Conservation (phyloP, 2,888 invertebrate genomes). For the Limnephilus marmoratus region DNA sequence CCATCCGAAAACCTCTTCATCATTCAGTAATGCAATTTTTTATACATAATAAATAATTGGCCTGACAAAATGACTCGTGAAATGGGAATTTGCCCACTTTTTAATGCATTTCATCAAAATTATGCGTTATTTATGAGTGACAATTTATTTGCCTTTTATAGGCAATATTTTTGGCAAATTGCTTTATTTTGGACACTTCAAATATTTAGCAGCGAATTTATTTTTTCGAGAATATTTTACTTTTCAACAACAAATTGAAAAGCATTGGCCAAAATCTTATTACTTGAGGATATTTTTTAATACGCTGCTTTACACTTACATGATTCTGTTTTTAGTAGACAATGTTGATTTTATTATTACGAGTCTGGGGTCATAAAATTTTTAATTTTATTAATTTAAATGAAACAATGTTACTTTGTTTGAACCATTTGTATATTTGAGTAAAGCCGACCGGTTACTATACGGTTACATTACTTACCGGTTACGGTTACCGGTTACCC, state of each 20-base stretch:
- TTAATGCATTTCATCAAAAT: conserved; percentile 9
- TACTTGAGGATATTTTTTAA: too few relatives aligned
- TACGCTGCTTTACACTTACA: too few relatives aligned
- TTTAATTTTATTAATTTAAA: too few relatives aligned
- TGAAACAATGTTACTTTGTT: too few relatives aligned
- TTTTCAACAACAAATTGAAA: background rate
- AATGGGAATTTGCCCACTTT: background rate
- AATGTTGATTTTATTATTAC: too few relatives aligned
- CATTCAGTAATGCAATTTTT: background rate
- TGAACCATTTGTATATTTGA: too few relatives aligned
- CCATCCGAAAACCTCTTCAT: background rate
- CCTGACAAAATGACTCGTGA: background rate
- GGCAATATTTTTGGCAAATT: background rate
- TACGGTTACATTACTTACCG: too few relatives aligned
- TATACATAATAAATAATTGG: background rate
- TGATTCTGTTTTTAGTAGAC: too few relatives aligned
- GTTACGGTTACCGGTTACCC: too few relatives aligned
- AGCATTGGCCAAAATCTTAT: background rate
- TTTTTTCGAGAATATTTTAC: background rate
- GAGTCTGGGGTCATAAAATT: too few relatives aligned
- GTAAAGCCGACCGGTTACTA: too few relatives aligned
- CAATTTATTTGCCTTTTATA: background rate
- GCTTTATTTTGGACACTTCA: background rate
- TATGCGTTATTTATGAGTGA: background rate
- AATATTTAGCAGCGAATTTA: background rate